Percentiles rank a stretch among this genome's conserved stretches.
These are phyloP conservation scores for Acanthosepion lycidas DNA, from an alignment of 2,888 invertebrate species.

Conservation along the genomic window DNA sequence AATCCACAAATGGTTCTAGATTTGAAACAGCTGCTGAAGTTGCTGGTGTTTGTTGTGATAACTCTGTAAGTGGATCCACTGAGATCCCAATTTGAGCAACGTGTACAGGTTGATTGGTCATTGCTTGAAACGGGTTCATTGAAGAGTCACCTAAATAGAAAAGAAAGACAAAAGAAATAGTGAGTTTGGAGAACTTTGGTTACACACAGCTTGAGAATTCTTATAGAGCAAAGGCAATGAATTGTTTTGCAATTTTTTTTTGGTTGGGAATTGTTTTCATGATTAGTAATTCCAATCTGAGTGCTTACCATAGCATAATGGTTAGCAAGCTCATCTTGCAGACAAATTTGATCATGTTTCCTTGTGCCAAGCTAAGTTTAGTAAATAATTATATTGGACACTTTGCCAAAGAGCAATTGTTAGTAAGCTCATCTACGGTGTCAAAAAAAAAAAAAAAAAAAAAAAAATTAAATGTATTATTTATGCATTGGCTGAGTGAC, in stretches of 20 bases:
- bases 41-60: conserved; percentile 77
- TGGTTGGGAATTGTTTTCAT: too few species aligned
- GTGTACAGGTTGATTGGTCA: conserved; percentile 81
- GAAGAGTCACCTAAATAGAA: conserved; percentile 46
- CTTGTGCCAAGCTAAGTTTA: not conserved
- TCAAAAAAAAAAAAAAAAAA: too few species aligned
- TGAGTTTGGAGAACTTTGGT: not conserved
- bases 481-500: too few species aligned
- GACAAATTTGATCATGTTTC: not conserved
- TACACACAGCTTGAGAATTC: not conserved
- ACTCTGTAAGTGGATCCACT: conserved; percentile 82
- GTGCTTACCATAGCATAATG: too few species aligned
- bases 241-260: too few species aligned
- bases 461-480: too few species aligned
- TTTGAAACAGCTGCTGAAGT: conserved; percentile 70
- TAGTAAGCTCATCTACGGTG: too few species aligned
- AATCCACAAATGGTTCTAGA: conserved; percentile 77
- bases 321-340: too few species aligned
- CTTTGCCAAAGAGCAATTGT: too few species aligned
- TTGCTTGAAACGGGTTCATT: conserved; percentile 53
- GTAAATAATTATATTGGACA: not conserved
- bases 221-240: not conserved
- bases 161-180: not conserved
- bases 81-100: conserved; percentile 96
- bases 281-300: too few species aligned